A percentile compares a stretch with the other conserved stretches of the same genome.
These are phyloP conservation scores for Proteles cristata DNA, from an alignment of 2,113 vertebrate species.

Conservation along the genomic window DNA sequence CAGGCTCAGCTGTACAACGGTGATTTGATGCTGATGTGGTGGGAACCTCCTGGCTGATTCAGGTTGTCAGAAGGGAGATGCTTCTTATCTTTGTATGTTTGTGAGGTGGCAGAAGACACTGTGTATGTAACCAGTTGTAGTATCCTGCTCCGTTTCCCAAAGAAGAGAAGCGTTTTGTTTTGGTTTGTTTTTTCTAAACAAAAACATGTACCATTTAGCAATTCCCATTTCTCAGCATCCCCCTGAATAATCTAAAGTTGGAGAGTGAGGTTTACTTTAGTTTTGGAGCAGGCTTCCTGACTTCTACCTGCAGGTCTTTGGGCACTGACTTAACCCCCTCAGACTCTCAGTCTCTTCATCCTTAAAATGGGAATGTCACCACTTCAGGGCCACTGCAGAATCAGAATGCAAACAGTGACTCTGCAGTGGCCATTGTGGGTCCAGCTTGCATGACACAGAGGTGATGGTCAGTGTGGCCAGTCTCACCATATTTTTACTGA, in stretches of 20 bases:
- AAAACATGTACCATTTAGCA: background rate
- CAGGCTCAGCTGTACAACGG: background rate
- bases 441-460: rapidly evolving
- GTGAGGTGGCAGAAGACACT: background rate
- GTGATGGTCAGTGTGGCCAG: rapidly evolving
- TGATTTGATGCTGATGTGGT: background rate
- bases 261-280: background rate
- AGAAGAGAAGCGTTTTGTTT: background rate
- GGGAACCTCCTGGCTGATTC: background rate
- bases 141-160: background rate
- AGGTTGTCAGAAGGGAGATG: background rate
- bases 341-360: background rate
- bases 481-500: background rate
- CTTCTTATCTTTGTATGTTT: background rate
- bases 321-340: background rate
- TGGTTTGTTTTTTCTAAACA: background rate
- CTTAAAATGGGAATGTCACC: background rate
- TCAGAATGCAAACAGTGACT: rapidly evolving
- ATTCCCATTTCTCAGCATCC: background rate
- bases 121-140: background rate
- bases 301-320: background rate
- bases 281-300: background rate
- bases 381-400: background rate
- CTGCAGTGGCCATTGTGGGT: background rate
- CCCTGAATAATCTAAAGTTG: constrained; percentile 5